Conservation (phyloP, 1,140 invertebrate genomes). For the Drosophila kepulauana region DNA sequence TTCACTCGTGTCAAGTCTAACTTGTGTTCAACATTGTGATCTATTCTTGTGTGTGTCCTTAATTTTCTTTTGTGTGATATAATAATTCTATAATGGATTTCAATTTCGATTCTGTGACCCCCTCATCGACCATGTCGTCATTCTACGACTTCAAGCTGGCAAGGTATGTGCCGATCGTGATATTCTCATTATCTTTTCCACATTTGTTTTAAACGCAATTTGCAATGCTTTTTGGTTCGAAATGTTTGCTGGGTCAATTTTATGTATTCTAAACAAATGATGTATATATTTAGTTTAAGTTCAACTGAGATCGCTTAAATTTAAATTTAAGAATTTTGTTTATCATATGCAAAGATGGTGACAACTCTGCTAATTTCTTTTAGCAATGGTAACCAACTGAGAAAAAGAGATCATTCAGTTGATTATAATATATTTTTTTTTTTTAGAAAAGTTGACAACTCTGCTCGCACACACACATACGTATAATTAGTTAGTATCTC, state of each 20-base stretch:
- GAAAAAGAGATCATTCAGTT: background rate
- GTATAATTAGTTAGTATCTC: slow-evolving; percentile 4
- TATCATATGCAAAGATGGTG: background rate
- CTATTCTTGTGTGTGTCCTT: slow-evolving; percentile 23
- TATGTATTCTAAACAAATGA: background rate
- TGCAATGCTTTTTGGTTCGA: slow-evolving; percentile 30
- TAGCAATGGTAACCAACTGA: too few relatives aligned
- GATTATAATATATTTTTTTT: background rate
- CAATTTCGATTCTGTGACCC: slow-evolving; percentile 58
- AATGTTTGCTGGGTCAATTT: background rate
- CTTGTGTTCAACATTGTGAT: slow-evolving; percentile 57
- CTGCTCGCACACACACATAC: background rate
- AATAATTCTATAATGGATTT: slow-evolving; percentile 66
- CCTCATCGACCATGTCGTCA: slow-evolving; percentile 71
- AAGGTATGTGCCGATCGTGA: slow-evolving; percentile 60
- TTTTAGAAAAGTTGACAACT: background rate
- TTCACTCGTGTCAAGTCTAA: slow-evolving; percentile 75
- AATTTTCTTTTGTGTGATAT: slow-evolving; percentile 35
- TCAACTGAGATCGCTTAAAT: too few relatives aligned
- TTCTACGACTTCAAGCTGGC: slow-evolving; percentile 68
- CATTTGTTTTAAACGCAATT: slow-evolving; percentile 34
- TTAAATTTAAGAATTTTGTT: too few relatives aligned
- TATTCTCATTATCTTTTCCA: background rate
- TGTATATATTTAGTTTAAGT: background rate
- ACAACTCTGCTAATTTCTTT: slow-evolving; percentile 4